A percentile compares a stretch with the other conserved stretches of the same genome.
phyloP scores from a whole-genome alignment of 2,888 invertebrate species.

The Ashinkailepas kermadecensis region DNA sequence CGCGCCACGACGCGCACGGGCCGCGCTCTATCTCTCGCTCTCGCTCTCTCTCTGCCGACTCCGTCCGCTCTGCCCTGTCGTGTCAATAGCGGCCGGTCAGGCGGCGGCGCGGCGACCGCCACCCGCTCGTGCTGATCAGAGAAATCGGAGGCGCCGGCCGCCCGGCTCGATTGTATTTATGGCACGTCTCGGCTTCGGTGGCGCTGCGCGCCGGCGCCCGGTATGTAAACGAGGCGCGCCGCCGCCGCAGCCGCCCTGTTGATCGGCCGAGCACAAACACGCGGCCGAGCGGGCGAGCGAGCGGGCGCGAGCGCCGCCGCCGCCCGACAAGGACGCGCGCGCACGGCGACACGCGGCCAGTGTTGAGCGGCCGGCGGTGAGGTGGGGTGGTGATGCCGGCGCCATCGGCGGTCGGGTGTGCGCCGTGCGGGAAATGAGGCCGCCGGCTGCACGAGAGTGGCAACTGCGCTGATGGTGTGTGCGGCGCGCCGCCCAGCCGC shows the following conservation, averaged over 20 bases:
- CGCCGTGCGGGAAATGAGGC: no score
- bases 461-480: no score
- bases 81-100: constrained; percentile 1
- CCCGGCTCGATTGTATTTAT: constrained; percentile 15
- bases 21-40: background rate
- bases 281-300: background rate
- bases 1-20: background rate
- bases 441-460: no score
- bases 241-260: background rate
- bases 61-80: background rate
- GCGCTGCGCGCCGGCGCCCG: background rate
- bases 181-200: background rate
- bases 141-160: background rate
- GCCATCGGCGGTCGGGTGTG: no score
- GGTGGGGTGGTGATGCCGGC: no score
- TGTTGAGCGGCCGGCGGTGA: no score
- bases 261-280: constrained; percentile 5
- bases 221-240: constrained; percentile 15
- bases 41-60: background rate
- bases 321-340: background rate
- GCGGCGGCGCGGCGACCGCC: background rate
- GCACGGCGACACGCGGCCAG: background rate
- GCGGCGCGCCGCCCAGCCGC: no score
- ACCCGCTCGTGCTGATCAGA: background rate
- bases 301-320: background rate